phyloP scores from a whole-genome alignment of 2,797 vertebrate species.

The Acanthornis magna region DNA sequence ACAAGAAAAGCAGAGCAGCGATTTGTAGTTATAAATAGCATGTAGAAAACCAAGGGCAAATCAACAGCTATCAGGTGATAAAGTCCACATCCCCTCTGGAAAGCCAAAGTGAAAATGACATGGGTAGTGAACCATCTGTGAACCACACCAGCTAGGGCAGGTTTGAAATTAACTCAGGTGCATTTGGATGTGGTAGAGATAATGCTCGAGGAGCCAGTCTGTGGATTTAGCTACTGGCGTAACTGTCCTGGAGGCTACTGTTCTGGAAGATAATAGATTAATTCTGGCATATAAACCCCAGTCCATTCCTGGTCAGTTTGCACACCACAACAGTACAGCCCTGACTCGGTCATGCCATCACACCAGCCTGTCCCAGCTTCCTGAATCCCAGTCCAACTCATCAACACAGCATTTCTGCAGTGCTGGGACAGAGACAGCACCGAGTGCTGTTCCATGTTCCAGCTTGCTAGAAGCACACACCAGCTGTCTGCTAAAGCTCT shows the following conservation, averaged over 20 bases:
- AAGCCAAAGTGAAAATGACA: not conserved
- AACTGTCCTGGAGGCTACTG: not conserved
- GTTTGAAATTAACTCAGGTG: not conserved
- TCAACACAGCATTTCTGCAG: not conserved
- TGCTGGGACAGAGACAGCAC: not conserved
- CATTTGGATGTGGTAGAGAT: not conserved
- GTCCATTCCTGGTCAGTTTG: accelerated
- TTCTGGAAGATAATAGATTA: not conserved
- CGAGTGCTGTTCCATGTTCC: not conserved
- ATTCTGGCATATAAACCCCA: not conserved
- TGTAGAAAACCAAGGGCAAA: not conserved
- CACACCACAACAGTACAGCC: not conserved
- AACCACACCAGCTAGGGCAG: not conserved
- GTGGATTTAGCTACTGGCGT: not conserved
- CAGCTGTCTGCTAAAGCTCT: not conserved
- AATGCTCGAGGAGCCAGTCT: not conserved
- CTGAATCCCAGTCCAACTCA: not conserved
- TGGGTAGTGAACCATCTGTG: not conserved
- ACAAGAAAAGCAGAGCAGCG: not conserved
- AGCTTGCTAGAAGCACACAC: not conserved
- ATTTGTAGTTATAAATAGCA: not conserved
- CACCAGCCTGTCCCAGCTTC: not conserved
- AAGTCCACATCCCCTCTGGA: not conserved
- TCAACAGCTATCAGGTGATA: not conserved
- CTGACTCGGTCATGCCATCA: accelerated